phyloP scores from a whole-genome alignment of 2,888 invertebrate genomes.

The Chymomyza fuscimana region DNA sequence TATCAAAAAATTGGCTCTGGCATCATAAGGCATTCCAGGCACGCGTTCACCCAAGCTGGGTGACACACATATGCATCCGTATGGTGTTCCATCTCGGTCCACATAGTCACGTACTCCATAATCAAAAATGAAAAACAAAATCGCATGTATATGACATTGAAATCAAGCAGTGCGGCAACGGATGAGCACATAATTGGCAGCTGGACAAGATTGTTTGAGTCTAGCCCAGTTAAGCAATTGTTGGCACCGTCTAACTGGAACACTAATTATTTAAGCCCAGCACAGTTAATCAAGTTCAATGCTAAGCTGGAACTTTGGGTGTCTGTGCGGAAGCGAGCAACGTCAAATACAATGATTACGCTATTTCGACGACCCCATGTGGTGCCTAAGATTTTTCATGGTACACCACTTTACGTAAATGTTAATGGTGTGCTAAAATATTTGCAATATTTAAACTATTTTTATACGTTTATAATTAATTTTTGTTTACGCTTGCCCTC shows the following conservation, averaged over 20 bases:
- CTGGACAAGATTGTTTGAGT: constrained; percentile 35
- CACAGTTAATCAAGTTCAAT: constrained; percentile 4
- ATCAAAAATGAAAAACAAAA: constrained; percentile 29
- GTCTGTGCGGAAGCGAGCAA: not conserved
- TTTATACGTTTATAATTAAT: not conserved
- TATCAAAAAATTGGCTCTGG: constrained; percentile 42
- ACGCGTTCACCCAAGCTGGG: constrained; percentile 38
- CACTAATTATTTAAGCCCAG: not conserved
- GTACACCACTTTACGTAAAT: not conserved
- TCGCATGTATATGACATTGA: constrained; percentile 51
- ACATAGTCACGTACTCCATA: constrained; percentile 58
- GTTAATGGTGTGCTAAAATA: not conserved
- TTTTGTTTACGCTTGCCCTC: not conserved
- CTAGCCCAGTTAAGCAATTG: not conserved
- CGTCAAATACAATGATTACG: not conserved
- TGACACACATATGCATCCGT: constrained; percentile 58
- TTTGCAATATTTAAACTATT: not conserved
- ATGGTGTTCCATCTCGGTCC: constrained; percentile 41
- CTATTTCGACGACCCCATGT: not conserved
- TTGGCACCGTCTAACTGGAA: not conserved
- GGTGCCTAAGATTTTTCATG: not conserved
- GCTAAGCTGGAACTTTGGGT: not conserved
- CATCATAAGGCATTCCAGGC: constrained; percentile 34
- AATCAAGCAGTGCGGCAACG: constrained; percentile 16
- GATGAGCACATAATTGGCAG: constrained; percentile 58